Percentiles rank a stretch among this genome's conserved stretches.
Conservation (phyloP, 2,888 invertebrate genomes). For the Drosophila hamatofila region DNA sequence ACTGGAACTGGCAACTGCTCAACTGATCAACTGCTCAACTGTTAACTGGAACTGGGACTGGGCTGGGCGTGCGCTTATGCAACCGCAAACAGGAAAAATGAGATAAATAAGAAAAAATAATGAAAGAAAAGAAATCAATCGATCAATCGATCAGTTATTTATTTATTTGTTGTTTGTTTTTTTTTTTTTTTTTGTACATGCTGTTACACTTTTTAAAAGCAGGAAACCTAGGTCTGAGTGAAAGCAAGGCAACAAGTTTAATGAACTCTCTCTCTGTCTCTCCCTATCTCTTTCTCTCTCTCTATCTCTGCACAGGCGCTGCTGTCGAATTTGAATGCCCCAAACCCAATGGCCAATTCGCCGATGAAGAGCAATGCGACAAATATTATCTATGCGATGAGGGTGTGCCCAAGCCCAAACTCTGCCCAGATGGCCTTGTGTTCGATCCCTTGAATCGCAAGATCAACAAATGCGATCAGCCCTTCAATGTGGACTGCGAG, state of each 20-base stretch:
- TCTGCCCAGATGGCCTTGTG: conserved; percentile 95
- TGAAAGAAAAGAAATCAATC: conserved; percentile 19
- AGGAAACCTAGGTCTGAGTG: conserved; percentile 38
- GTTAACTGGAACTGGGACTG: conserved; percentile 30
- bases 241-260: conserved; percentile 55
- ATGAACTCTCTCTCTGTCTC: conserved; percentile 34
- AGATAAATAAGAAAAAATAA: conserved; percentile 29
- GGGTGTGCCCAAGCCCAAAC: conserved; percentile 89
- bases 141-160: conserved; percentile 35
- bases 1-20: conserved; percentile 30
- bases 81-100: conserved; percentile 37
- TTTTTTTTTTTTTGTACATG: background rate
- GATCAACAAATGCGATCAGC: conserved; percentile 96
- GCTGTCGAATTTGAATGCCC: conserved; percentile 90
- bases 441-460: conserved; percentile 94
- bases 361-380: conserved; percentile 93
- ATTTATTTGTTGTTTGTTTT: background rate
- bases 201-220: conserved; percentile 44
- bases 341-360: conserved; percentile 92
- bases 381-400: conserved; percentile 93
- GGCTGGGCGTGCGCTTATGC: conserved; percentile 36
- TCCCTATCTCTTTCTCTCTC: background rate
- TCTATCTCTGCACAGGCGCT: conserved; percentile 37
- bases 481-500: conserved; percentile 96
- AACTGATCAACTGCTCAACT: conserved; percentile 18